phyloP scores from a whole-genome alignment of 2,113 vertebrate species.

The Eublepharis macularius region DNA sequence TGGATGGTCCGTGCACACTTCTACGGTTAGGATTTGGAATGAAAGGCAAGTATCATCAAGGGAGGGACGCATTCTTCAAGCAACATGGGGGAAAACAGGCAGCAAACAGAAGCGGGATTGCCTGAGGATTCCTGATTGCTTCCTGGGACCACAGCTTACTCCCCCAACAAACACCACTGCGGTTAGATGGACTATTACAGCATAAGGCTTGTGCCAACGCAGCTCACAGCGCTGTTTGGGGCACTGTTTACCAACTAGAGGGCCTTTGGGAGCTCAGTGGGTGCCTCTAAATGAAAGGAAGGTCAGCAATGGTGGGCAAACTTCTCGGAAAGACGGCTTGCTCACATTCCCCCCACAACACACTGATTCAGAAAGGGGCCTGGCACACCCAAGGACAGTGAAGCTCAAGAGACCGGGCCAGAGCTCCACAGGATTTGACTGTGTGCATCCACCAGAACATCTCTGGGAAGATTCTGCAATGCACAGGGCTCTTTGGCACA shows the following conservation, averaged over 20 bases:
- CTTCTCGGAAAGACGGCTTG: neutral
- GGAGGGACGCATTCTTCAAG: too few species aligned
- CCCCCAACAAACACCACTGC: too few species aligned
- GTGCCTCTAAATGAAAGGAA: neutral
- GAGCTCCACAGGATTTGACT: neutral
- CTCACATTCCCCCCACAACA: neutral
- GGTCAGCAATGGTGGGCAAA: neutral
- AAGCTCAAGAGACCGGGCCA: neutral
- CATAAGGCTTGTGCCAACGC: too few species aligned
- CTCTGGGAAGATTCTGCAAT: neutral
- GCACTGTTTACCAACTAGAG: too few species aligned
- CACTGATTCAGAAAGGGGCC: neutral
- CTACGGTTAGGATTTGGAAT: neutral
- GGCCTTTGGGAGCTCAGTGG: neutral
- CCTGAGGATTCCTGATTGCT: neutral
- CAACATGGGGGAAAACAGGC: neutral
- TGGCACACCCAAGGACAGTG: neutral
- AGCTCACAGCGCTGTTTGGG: too few species aligned
- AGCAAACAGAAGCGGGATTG: neutral
- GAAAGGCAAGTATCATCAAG: too few species aligned
- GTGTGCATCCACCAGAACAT: neutral
- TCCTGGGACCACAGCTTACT: neutral
- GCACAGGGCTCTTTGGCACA: neutral
- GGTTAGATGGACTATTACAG: neutral
- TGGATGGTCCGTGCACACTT: neutral